phyloP scores from a whole-genome alignment of 2,797 vertebrate genomes.

The Anguilla obscura region DNA sequence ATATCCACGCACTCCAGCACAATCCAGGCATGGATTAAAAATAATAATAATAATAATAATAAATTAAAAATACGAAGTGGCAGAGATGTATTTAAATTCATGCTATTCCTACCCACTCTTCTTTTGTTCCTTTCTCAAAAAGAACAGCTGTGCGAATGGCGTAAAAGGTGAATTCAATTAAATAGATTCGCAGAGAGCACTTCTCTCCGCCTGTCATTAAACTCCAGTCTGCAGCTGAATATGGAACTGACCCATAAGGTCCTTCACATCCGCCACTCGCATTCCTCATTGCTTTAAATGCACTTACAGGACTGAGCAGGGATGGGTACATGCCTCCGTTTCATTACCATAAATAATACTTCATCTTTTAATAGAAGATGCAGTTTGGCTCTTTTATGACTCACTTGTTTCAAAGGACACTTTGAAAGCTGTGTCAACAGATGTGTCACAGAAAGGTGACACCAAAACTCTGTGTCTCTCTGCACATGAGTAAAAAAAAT shows the following conservation, averaged over 20 bases:
- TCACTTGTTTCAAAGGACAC: not conserved
- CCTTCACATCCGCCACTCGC: slow-evolving; percentile 49
- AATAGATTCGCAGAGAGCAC: slow-evolving; percentile 55
- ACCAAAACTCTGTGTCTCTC: not conserved
- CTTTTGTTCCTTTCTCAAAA: slow-evolving; percentile 53
- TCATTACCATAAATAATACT: slow-evolving; percentile 56
- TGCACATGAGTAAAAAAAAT: not conserved
- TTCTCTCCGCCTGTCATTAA: slow-evolving; percentile 63
- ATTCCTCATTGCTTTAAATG: slow-evolving; percentile 52
- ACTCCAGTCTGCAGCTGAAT: slow-evolving; percentile 64
- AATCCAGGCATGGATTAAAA: not conserved
- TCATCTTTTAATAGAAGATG: slow-evolving; percentile 31
- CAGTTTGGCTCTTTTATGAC: slow-evolving; percentile 10
- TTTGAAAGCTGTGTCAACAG: not conserved
- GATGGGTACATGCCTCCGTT: slow-evolving; percentile 64
- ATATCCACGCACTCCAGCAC: not conserved
- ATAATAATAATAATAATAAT: slow-evolving; percentile 34
- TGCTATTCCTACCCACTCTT: slow-evolving; percentile 49
- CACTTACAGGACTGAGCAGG: slow-evolving; percentile 44
- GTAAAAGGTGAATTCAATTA: slow-evolving; percentile 45
- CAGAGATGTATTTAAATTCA: slow-evolving; percentile 43
- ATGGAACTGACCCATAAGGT: slow-evolving; percentile 49
- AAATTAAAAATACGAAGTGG: slow-evolving; percentile 18
- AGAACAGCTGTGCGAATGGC: slow-evolving; percentile 52
- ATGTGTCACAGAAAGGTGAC: not conserved